Base-by-base conservation (phyloP, 2,113 vertebrate genomes). In the Stegastes partitus region DNA sequence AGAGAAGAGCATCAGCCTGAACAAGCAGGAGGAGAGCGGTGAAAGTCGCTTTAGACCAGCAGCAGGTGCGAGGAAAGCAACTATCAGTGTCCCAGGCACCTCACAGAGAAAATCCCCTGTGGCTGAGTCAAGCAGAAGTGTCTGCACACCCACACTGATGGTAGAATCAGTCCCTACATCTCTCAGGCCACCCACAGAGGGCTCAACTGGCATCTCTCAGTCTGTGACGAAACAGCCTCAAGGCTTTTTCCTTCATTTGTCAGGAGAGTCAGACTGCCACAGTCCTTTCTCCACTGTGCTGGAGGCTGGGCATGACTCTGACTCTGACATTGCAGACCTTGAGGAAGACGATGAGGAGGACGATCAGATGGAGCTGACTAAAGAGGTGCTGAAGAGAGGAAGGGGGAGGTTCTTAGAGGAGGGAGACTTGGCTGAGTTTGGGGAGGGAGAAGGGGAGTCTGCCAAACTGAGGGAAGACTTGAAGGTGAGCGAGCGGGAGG, bases 1-100 rank as follows among this genome's bases (percentile, higher is more conserved):
- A 83, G 98, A 99, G 67, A 99, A 97, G 77, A 95, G 95, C 69
- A 75, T 93, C 1, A 94, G 92, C 56, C 64, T 92, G 63, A 96
- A 95, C 79, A 99, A 99, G 84, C 95, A 96, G 85, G 97, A 98
- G 4, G 98, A 99, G 71, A 96, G 95, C 2, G 98, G 98, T 0
- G 98, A 99, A 85, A 93, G 95, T 56, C 92, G 89, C 25, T 90
- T 88, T 0, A 93, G 94, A 90, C 67, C 79, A 23, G 80, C 45
- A 2, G 59, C 5, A 4, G 25, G 91, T 16, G 92, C 86, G 67
- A 91, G 94, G 73, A 88, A 89, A 31, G 76, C 64, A 2, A 90
- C 95, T 34, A 79, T 88, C 1, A 68, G 79, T 85, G 59, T 84
- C 88, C 55, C 78, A 3, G 19, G 5, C 57, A 51, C 86, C 44